Conservation (phyloP, 2,888 invertebrate species). For the Phyllotreta striolata region DNA sequence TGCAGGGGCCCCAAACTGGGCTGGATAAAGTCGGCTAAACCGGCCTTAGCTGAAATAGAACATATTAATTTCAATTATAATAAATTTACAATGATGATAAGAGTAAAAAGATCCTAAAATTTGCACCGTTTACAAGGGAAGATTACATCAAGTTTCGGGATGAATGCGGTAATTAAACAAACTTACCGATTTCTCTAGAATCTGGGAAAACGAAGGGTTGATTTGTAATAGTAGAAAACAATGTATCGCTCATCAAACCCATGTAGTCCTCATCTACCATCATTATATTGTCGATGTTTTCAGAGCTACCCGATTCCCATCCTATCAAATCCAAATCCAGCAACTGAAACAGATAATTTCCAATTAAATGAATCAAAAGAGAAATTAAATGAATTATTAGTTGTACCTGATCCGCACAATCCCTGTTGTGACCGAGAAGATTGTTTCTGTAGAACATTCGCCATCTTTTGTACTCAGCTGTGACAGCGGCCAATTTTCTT, state of each 20-base stretch:
- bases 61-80: background rate
- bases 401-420: slow-evolving; percentile 69
- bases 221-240: slow-evolving; percentile 86
- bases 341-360: slow-evolving; percentile 62
- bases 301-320: slow-evolving; percentile 74
- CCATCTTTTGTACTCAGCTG: slow-evolving; percentile 99
- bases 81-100: no score
- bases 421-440: slow-evolving; percentile 76
- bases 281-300: slow-evolving; percentile 72
- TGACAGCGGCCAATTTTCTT: slow-evolving; percentile 92
- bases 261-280: slow-evolving; percentile 86
- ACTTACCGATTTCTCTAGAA: slow-evolving; percentile 90
- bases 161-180: background rate
- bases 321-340: slow-evolving; percentile 78
- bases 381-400: slow-evolving; percentile 40
- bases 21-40: slow-evolving; percentile 96
- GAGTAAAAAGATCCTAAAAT: no score
- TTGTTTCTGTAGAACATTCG: slow-evolving; percentile 88
- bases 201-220: slow-evolving; percentile 97
- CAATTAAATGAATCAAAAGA: no score
- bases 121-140: no score
- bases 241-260: slow-evolving; percentile 88
- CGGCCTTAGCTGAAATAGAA: slow-evolving; percentile 75
- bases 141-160: no score
- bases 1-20: slow-evolving; percentile 97